Conservation (phyloP, 1,140 invertebrate species). For the Drosophila kohkoa region DNA sequence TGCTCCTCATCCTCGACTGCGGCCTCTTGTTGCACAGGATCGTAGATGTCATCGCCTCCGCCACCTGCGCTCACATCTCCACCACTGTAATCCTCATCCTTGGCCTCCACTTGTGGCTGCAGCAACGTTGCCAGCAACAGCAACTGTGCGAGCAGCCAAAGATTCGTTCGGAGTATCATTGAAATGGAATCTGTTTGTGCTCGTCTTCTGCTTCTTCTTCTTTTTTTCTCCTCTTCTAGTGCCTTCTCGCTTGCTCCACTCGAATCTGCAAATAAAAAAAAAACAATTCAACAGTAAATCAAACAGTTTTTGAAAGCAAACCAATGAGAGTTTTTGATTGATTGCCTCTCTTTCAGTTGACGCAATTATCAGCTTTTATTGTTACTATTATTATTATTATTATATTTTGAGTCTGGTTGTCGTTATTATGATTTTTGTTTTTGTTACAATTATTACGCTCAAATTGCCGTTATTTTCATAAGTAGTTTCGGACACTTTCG, state of each 20-base stretch:
- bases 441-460: constrained; percentile 26
- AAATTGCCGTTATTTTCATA: constrained; percentile 50
- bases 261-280: constrained; percentile 52
- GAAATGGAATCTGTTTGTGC: constrained; percentile 15
- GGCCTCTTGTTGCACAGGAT: constrained; percentile 58
- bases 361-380: constrained; percentile 72
- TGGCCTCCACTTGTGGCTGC: constrained; percentile 14
- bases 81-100: constrained; percentile 52
- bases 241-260: not conserved
- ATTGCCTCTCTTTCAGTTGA: constrained; percentile 63
- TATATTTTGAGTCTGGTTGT: constrained; percentile 25
- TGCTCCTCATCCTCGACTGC: constrained; percentile 52
- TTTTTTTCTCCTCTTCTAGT: not conserved
- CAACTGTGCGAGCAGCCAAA: constrained; percentile 37
- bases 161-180: constrained; percentile 68
- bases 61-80: constrained; percentile 14
- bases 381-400: constrained; percentile 58
- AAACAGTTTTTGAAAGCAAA: constrained; percentile 52
- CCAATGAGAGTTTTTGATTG: constrained; percentile 53
- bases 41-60: constrained; percentile 66
- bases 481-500: constrained; percentile 67
- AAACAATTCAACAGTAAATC: constrained; percentile 36
- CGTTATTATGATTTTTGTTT: constrained; percentile 42
- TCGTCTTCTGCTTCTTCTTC: constrained; percentile 8
- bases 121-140: constrained; percentile 46